Evolutionary conservation across 2,113 vertebrate species (phyloP), one percentile per base, ranked within the genome.

Genomic region (Megalops atlanticus): DNA sequence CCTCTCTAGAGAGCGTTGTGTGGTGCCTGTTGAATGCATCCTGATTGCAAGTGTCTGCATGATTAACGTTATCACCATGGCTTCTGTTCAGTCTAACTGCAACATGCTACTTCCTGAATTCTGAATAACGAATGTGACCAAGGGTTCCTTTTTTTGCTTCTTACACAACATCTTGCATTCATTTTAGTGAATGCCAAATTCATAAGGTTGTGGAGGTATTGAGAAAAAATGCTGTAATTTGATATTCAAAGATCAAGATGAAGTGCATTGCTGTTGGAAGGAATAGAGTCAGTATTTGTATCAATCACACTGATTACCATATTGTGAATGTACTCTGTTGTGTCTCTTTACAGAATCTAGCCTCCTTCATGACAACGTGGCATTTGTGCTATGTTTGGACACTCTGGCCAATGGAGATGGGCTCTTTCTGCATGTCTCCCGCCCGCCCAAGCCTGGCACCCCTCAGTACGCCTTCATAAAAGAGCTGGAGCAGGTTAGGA

Each of bases 281-380:
- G 43, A 45, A 14, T 45, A 45, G 6, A 68, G 64, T 8, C 2
- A 24, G 8, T n/a, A 31, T 68, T 3, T n/a, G 2, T 31, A 4
- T 10, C 8, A 2, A 68, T n/a, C 8, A 10, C 1, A 68, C 10
- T n/a, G 7, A 8, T 24, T 68, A 10, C 2, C 7, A 14, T 6
- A 45, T 14, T n/a, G 18, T 64, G 27, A 64, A 10, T 64, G 58
- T 11, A 27, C 2, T 76, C 33, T 80, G n/a, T 49, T 3, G 21
- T 68, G 75, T 68, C 2, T 31, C 35, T 21, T 18, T 45, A 3
- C 85, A 95, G 94, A 95, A 87, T 91, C 93, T 69, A 95, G 94
- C 76, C 87, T 94, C 14, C 88, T 95, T 11, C 94, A 95, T 47
- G 94, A 95, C 84, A 94, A 91, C 5, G 94, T 94, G 86, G 92